Evolutionary conservation across 2,797 vertebrate species (phyloP), one percentile per base, ranked within the genome.

Genomic region (Sphenodon punctatus): DNA sequence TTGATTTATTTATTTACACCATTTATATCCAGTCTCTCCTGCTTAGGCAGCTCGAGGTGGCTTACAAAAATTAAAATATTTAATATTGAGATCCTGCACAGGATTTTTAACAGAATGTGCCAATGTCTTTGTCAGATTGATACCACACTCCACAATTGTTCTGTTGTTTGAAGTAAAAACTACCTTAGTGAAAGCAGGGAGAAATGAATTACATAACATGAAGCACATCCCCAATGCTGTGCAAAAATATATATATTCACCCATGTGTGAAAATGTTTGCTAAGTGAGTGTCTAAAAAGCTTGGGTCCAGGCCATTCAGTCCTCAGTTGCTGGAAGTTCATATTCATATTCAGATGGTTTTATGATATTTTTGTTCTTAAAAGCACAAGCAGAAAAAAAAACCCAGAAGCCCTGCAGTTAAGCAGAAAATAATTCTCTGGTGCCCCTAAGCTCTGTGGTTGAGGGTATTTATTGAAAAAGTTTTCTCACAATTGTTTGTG

Each of bases 71-170:
- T n/a, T n/a, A n/a, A n/a, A n/a, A n/a, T 69, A 63, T 84, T 66
- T 82, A 78, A 80, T 85, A 90, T 84, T 89, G 69, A 75, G 38
- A 63, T 45, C 45, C 51, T 85, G 83, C 89, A 48, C 72, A 80
- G 80, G 58, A 41, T 82, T 36, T 36, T 87, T 74, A 70, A 77
- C 81, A 82, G 42, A 43, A 82, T 69, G 17, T 72, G 60, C 86
- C 63, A 63, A 61, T 90, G 86, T 17, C 77, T 84, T 66, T 58
- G 60, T 79, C 84, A 80, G 78, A 84, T 92, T 91, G 81, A 67
- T 75, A n/a, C 67, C 89, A 49, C n/a, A 25, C 73, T 88, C 46
- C 77, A 34, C 73, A 75, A 63, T 89, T 66, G 70, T 78, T 76
- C 61, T 0, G n/a, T 0, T 55, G 84, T 89, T 90, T 83, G 89